These are phyloP conservation scores for Cataglyphis hispanica DNA, from an alignment of 1,140 invertebrate species.

Conservation along the genomic window DNA sequence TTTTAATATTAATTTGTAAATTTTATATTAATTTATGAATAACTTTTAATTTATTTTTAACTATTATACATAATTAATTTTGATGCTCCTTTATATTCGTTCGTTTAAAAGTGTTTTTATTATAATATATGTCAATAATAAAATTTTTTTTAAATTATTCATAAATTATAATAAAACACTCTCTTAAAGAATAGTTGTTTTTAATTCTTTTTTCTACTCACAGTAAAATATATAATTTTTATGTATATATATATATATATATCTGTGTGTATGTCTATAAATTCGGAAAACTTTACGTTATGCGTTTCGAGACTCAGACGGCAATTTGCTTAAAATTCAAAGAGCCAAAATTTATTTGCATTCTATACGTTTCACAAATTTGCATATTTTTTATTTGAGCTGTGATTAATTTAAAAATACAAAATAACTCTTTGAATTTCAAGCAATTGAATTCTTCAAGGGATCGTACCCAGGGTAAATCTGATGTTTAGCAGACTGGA, in stretches of 20 bases:
- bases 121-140: background rate
- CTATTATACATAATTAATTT: background rate
- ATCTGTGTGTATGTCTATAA: background rate
- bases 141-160: background rate
- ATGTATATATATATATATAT: background rate
- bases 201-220: background rate
- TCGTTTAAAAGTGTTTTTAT: background rate
- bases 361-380: background rate
- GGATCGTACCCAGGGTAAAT: conserved; percentile 87
- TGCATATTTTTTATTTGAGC: background rate
- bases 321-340: conserved; percentile 48
- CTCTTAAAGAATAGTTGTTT: background rate
- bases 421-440: conserved; percentile 44
- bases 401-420: background rate
- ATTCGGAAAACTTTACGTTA: background rate
- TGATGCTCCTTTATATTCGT: background rate
- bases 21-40: background rate
- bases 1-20: background rate
- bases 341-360: conserved; percentile 20
- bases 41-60: background rate
- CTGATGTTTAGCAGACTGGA: conserved; percentile 87
- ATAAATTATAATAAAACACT: background rate
- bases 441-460: conserved; percentile 67
- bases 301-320: background rate
- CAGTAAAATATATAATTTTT: background rate